Evolutionary conservation across 2,888 invertebrate genomes (phyloP).

Genomic region (Eilema griseolum): DNA sequence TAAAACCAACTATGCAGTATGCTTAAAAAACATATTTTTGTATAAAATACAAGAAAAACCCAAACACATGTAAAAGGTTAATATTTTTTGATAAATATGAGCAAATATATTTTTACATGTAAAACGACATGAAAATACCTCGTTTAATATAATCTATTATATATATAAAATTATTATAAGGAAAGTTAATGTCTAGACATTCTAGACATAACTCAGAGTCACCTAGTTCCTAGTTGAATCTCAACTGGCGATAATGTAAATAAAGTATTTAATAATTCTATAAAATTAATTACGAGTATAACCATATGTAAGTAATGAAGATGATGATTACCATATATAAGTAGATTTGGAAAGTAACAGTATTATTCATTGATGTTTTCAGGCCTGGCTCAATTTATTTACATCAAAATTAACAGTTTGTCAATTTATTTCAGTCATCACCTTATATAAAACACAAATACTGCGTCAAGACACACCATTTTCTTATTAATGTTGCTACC

Average conservation of each 20-base stretch:
- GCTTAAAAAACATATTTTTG: constrained; percentile 54
- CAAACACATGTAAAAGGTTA: constrained; percentile 42
- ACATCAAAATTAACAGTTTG: not conserved
- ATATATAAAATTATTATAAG: constrained; percentile 8
- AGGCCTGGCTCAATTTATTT: no score
- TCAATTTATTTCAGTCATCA: not conserved
- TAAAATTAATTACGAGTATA: not conserved
- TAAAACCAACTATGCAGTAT: constrained; percentile 13
- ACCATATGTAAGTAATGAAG: no score
- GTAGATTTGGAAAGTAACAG: no score
- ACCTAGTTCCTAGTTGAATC: constrained; percentile 60
- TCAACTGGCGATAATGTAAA: constrained; percentile 22
- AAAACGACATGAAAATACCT: constrained; percentile 26
- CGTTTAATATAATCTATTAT: constrained; percentile 4
- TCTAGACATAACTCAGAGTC: constrained; percentile 55
- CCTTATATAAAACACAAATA: no score
- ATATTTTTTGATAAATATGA: constrained; percentile 39
- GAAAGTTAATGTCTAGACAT: constrained; percentile 9
- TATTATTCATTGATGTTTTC: no score
- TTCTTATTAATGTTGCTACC: not conserved
- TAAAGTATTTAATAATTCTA: not conserved
- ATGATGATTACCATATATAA: no score
- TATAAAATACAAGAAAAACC: constrained; percentile 46
- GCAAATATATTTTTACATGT: constrained; percentile 47
- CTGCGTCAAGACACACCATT: not conserved